Evolutionary conservation across 1,140 invertebrate species (phyloP), one percentile per base, ranked within the genome.

Genomic region (Drosophila miranda): DNA sequence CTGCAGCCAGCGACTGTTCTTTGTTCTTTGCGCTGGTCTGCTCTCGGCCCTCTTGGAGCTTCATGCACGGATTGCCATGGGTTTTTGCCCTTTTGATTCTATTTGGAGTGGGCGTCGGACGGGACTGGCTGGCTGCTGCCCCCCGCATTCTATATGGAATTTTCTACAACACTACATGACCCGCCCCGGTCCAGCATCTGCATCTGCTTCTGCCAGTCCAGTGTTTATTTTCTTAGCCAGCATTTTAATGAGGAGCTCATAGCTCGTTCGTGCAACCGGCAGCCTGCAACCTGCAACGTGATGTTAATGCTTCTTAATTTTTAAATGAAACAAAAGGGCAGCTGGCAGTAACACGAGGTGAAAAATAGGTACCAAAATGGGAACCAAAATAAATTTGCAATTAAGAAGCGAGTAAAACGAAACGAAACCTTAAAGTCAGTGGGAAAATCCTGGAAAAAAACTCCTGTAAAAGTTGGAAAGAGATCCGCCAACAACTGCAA

Each of bases 241-340:
- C 58, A 52, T 69, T 75, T 80, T 75, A 77, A 64, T 70, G 70
- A 67, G 67, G 38, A 56, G 16, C 45, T 6, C 66, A 63, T 44
- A 46, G 68, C 52, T 28, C 45, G 43, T 43, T 38, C 34, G 4
- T 38, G 34, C 23, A 26, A 26, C 28, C 28, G 8, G 28, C 28
- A 30, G 5, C 4, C 23, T 3, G 23, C 19, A 19, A 30, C 34
- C 34, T 44, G 58, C 53, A 60, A 62, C 58, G 70, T 30, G 48
- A 54, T 48, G 53, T 14, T 45, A 80, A 59, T 54, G 67, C 66
- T 63, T 74, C 26, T 82, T 66, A 58, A 57, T 62, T 83, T 64
- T 49, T 21, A 66, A 74, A 49, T 8, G 28, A 67, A 59, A 75
- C 61, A 67, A 75, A 59, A 55, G 49, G 49, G 16, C n/a, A 23